Percentiles rank a stretch among this genome's conserved stretches.
These are phyloP conservation scores for Hydrotaea diabolus DNA, from an alignment of 2,888 invertebrate genomes.

Conservation along the genomic window DNA sequence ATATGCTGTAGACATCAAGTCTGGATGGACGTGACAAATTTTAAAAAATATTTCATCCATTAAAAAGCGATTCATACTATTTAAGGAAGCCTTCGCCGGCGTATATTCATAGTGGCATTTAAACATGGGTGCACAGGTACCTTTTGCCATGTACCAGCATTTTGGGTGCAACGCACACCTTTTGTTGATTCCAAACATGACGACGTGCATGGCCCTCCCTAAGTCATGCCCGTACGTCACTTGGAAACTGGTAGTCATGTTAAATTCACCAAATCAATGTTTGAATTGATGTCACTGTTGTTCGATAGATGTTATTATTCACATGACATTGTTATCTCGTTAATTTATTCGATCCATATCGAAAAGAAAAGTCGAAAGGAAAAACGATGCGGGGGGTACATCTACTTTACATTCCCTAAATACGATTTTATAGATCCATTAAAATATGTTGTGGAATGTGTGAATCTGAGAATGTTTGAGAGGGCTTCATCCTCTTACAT, in stretches of 20 bases:
- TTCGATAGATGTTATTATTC: constrained; percentile 31
- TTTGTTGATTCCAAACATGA: constrained; percentile 1
- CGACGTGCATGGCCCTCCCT: constrained; percentile 18
- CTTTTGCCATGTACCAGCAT: not conserved
- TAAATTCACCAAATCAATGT: constrained; percentile 55
- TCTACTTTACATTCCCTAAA: constrained; percentile 22
- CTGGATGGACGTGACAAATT: not conserved
- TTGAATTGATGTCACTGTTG: constrained; percentile 26
- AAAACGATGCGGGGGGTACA: constrained; percentile 41
- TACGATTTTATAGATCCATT: constrained; percentile 17
- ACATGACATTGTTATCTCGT: constrained; percentile 45
- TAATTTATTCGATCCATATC: constrained; percentile 57
- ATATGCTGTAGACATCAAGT: not conserved
- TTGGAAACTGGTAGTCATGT: constrained; percentile 44
- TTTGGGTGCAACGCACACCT: not conserved
- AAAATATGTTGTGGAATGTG: not conserved
- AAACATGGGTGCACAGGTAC: not conserved
- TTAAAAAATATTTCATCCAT: not conserved
- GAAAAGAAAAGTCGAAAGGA: not conserved
- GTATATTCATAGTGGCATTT: not conserved
- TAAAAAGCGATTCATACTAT: not conserved
- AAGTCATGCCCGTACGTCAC: not conserved
- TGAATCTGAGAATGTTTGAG: not conserved
- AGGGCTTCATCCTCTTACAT: not conserved
- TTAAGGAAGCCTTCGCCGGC: too few relatives aligned